Evolutionary conservation across 2,797 vertebrate species (phyloP).

Genomic region (Lagorchestes hirsutus): DNA sequence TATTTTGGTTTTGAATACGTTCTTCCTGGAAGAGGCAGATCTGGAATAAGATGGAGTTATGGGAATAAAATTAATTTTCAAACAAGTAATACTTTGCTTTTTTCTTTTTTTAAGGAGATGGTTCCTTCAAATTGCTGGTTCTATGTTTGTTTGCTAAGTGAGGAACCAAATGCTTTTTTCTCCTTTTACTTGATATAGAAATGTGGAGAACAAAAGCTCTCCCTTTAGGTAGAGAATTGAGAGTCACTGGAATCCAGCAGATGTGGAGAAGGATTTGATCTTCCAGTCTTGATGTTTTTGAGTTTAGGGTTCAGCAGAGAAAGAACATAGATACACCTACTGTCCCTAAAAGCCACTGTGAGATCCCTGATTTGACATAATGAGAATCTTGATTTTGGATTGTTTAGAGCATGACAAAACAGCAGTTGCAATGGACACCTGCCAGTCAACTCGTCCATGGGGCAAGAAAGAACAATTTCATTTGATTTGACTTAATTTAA

Average conservation of each 20-base stretch:
- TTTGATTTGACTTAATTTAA: background rate
- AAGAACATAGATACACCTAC: background rate
- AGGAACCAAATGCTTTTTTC: background rate
- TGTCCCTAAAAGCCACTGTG: background rate
- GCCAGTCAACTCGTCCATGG: slow-evolving; percentile 48
- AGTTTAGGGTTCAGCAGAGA: background rate
- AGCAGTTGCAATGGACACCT: slow-evolving; percentile 42
- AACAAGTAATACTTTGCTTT: slow-evolving; percentile 35
- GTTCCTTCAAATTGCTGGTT: slow-evolving; percentile 39
- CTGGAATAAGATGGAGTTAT: slow-evolving; percentile 34
- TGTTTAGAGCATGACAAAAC: slow-evolving; percentile 12
- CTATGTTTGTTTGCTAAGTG: slow-evolving; percentile 25
- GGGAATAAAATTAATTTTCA: slow-evolving; percentile 52
- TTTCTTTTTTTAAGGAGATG: slow-evolving; percentile 45
- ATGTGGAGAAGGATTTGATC: background rate
- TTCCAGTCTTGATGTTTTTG: background rate
- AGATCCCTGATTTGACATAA: background rate
- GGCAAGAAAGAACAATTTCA: background rate
- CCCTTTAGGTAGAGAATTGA: background rate
- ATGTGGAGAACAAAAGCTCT: slow-evolving; percentile 17
- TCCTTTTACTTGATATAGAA: slow-evolving; percentile 3
- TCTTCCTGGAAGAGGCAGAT: slow-evolving; percentile 23
- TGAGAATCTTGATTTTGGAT: slow-evolving; percentile 34
- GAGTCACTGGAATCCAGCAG: background rate
- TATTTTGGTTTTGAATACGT: background rate